phyloP scores from a whole-genome alignment of 2,888 invertebrate genomes.

The Chironomus tentans region DNA sequence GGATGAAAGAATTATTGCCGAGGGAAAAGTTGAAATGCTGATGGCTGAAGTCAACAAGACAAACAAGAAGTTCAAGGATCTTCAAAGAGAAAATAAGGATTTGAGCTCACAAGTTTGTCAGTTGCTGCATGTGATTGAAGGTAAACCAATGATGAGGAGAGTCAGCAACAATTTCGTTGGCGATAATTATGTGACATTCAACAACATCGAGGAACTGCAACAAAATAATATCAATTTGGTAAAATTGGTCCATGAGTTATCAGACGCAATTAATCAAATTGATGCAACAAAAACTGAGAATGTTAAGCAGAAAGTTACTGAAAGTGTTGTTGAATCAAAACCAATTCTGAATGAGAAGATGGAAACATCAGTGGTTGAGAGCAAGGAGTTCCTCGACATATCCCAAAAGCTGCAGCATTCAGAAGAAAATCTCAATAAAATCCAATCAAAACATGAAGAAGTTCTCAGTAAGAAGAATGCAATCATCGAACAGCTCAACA shows the following conservation, averaged over 20 bases:
- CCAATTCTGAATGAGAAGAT: conserved; percentile 43
- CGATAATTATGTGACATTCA: conserved; percentile 52
- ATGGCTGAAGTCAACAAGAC: conserved; percentile 55
- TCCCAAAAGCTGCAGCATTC: conserved; percentile 53
- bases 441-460: conserved; percentile 49
- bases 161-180: conserved; percentile 48
- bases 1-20: conserved; percentile 56
- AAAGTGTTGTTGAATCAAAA: conserved; percentile 32
- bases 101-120: conserved; percentile 56
- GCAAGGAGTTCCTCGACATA: conserved; percentile 41
- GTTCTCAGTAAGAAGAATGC: conserved; percentile 74
- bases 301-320: too few relatives aligned
- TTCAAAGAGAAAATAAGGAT: conserved; percentile 53
- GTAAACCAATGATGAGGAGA: conserved; percentile 51
- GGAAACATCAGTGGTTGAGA: conserved; percentile 45
- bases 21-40: conserved; percentile 56
- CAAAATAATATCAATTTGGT: conserved; percentile 79
- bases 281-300: conserved; percentile 53
- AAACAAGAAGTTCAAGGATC: conserved; percentile 57
- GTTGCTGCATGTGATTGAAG: conserved; percentile 66
- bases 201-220: conserved; percentile 80
- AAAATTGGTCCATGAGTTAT: conserved; percentile 73
- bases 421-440: conserved; percentile 57
- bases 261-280: conserved; percentile 71
- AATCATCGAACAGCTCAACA: conserved; percentile 67